Evolutionary conservation across 2,113 vertebrate genomes (phyloP).

Genomic region (Hemicordylus capensis): DNA sequence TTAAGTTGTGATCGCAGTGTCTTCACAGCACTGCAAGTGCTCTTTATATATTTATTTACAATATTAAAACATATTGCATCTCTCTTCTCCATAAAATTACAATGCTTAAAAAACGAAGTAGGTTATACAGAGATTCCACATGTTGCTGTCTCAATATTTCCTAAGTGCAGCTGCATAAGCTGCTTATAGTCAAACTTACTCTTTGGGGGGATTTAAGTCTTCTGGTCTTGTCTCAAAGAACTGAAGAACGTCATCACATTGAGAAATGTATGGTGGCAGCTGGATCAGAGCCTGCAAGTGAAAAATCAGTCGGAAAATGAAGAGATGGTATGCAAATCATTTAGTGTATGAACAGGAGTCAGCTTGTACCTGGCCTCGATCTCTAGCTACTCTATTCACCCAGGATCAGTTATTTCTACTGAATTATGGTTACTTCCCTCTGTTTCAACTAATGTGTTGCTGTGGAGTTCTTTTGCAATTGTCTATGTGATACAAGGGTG

Average conservation of each 20-base stretch:
- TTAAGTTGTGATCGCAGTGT: neutral
- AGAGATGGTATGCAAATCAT: neutral
- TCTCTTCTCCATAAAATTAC: neutral
- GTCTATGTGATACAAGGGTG: too few species aligned
- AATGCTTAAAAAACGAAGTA: neutral
- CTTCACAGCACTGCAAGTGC: neutral
- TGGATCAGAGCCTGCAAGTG: constrained; percentile 89
- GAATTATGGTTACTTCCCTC: too few species aligned
- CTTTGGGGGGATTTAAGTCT: constrained; percentile 92
- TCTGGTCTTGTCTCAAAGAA: constrained; percentile 98
- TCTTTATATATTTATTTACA: neutral
- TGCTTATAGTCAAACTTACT: constrained; percentile 80
- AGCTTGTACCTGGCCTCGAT: neutral
- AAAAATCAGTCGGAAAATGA: neutral
- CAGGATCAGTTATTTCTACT: too few species aligned
- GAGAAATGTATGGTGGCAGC: constrained; percentile 96
- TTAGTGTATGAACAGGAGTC: neutral
- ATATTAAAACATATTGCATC: neutral
- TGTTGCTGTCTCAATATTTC: neutral
- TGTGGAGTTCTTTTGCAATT: too few species aligned
- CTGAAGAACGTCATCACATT: constrained; percentile 95
- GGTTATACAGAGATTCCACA: neutral
- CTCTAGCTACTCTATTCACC: too few species aligned
- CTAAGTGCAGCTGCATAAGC: neutral
- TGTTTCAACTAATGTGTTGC: too few species aligned